These are phyloP conservation scores for Amphiprion ocellaris DNA, from an alignment of 2,113 vertebrate genomes.

Conservation along the genomic window DNA sequence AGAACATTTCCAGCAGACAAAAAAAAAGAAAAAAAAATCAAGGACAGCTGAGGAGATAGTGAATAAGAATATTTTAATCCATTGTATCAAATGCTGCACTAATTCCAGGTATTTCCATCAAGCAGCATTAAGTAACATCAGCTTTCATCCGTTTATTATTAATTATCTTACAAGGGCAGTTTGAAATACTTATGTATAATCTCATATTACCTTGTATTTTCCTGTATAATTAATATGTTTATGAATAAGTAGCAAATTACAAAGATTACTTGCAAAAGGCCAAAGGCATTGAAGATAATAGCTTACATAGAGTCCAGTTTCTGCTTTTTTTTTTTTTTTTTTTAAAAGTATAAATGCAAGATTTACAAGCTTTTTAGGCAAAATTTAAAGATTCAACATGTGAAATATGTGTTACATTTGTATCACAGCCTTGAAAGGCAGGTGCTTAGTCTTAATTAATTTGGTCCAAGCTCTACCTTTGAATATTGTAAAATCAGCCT, in stretches of 20 bases:
- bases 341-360: background rate
- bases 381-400: conserved; percentile 10
- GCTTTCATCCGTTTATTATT: conserved; percentile 3
- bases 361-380: conserved; percentile 16
- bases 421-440: conserved; percentile 2
- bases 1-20: background rate
- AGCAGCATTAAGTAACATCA: background rate
- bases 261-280: conserved; percentile 15
- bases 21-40: background rate
- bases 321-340: background rate
- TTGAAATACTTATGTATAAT: conserved; percentile 16
- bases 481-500: conserved; percentile 1
- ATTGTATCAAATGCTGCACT: background rate
- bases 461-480: conserved; percentile 9
- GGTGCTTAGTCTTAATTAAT: conserved; percentile 1
- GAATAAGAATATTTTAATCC: conserved; percentile 1
- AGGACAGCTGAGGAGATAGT: background rate
- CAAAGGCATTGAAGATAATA: background rate
- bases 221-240: conserved; percentile 3
- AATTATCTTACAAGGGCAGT: background rate
- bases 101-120: background rate
- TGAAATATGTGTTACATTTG: conserved; percentile 24
- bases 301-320: conserved; percentile 7
- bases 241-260: conserved; percentile 3
- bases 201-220: conserved; percentile 10